A percentile compares a stretch with the other conserved stretches of the same genome.
phyloP scores from a whole-genome alignment of 2,113 vertebrate genomes.

The Gallinago undulata region DNA sequence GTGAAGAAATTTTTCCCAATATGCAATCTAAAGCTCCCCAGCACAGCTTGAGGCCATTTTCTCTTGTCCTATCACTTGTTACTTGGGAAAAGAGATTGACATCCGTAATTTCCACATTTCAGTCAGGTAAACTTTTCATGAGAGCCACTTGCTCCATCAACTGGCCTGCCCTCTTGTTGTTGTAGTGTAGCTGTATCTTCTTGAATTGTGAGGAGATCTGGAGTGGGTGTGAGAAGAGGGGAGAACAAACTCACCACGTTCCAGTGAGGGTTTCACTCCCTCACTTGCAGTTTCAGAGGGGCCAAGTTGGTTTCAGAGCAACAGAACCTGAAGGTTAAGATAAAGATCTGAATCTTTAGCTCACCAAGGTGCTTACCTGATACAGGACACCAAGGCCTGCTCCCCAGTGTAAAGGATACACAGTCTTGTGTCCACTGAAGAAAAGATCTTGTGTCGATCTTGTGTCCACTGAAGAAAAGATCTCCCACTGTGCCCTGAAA shows the following conservation, averaged over 20 bases:
- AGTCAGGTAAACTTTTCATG: neutral
- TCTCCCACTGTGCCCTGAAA: neutral
- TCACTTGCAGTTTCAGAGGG: neutral
- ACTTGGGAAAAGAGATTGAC: neutral
- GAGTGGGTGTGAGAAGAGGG: neutral
- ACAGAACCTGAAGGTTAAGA: neutral
- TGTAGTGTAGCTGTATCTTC: neutral
- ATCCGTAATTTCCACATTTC: neutral
- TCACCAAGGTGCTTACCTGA: neutral
- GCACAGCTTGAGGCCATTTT: neutral
- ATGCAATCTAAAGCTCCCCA: neutral
- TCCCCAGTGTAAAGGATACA: neutral
- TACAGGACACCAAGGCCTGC: neutral
- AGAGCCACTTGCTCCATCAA: neutral
- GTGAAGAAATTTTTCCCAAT: neutral
- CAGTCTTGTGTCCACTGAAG: neutral
- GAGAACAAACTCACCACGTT: neutral
- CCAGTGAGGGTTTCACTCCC: neutral
- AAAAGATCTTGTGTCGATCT: neutral
- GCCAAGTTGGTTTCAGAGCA: neutral
- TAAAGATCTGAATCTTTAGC: neutral
- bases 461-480: neutral
- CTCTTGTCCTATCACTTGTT: neutral
- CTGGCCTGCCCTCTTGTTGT: neutral
- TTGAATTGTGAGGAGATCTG: neutral